Percentiles rank a stretch among this genome's conserved stretches.
These are phyloP conservation scores for Thera britannica DNA, from an alignment of 2,888 invertebrate genomes.

Conservation along the genomic window DNA sequence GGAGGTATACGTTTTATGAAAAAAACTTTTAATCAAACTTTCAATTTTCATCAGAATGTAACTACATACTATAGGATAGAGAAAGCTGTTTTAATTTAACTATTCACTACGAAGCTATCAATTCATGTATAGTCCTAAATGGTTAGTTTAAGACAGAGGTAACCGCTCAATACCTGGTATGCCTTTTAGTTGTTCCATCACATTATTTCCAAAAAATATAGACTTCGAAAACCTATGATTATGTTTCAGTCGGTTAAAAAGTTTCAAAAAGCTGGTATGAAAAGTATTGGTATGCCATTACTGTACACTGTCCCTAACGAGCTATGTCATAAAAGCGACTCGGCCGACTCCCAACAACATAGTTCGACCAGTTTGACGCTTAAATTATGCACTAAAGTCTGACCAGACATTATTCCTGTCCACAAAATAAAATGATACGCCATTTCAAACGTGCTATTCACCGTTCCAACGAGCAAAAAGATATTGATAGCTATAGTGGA, in stretches of 20 bases:
- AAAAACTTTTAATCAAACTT: too few relatives aligned
- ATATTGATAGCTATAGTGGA: slow-evolving; percentile 21
- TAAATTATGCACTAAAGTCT: slow-evolving; percentile 29
- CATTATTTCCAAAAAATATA: too few relatives aligned
- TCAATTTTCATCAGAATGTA: too few relatives aligned
- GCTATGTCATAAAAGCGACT: slow-evolving; percentile 30
- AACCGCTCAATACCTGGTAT: too few relatives aligned
- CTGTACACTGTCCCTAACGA: slow-evolving; percentile 25
- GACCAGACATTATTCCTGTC: slow-evolving; percentile 26
- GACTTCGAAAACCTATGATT: too few relatives aligned
- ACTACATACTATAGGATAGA: too few relatives aligned
- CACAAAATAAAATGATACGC: slow-evolving; percentile 30
- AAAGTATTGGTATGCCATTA: slow-evolving; percentile 16
- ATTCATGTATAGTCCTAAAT: too few relatives aligned
- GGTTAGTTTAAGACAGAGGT: too few relatives aligned
- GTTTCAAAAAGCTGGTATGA: slow-evolving; percentile 2
- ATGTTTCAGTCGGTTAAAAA: neutral
- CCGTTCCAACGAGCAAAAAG: slow-evolving; percentile 16
- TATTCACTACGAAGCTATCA: too few relatives aligned
- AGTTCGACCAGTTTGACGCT: slow-evolving; percentile 28
- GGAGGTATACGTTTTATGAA: too few relatives aligned
- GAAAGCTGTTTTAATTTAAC: too few relatives aligned
- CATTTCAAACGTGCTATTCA: slow-evolving; percentile 16
- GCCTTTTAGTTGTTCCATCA: too few relatives aligned
- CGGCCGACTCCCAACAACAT: slow-evolving; percentile 22